These are phyloP conservation scores for Xenopus laevis DNA, from an alignment of 2,113 vertebrate species.

Conservation along the genomic window DNA sequence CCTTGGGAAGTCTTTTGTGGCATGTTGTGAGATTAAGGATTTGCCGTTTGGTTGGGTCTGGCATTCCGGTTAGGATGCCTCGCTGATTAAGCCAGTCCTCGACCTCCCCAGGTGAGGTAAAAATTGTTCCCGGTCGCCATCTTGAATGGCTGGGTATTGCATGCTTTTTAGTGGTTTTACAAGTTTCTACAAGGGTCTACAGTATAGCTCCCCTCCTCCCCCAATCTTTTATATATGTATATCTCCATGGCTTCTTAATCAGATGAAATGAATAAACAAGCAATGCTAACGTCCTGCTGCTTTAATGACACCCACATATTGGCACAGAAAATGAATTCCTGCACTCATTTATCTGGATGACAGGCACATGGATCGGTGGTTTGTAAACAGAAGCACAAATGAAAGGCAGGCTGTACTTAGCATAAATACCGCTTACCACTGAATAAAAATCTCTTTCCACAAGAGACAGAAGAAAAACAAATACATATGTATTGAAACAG, in stretches of 20 bases:
- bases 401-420: not conserved
- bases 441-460: not conserved
- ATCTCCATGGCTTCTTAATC: constrained; percentile 9
- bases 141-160: too few relatives aligned
- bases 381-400: constrained; percentile 11
- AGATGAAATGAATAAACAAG: constrained; percentile 20
- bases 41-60: too few relatives aligned
- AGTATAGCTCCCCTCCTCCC: not conserved
- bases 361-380: constrained; percentile 3
- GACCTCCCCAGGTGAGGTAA: too few relatives aligned
- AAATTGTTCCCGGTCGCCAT: too few relatives aligned
- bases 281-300: constrained; percentile 32
- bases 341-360: constrained; percentile 27
- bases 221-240: not conserved
- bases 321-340: constrained; percentile 22
- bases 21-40: too few relatives aligned
- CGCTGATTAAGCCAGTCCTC: too few relatives aligned
- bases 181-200: not conserved
- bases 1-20: too few relatives aligned
- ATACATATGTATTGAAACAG: too few relatives aligned
- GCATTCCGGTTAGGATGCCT: too few relatives aligned
- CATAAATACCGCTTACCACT: not conserved
- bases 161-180: too few relatives aligned
- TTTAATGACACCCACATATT: constrained; percentile 34
- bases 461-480: too few relatives aligned